These are phyloP conservation scores for Pyrocephalus nanus DNA, from an alignment of 2,797 vertebrate genomes.

Conservation along the genomic window DNA sequence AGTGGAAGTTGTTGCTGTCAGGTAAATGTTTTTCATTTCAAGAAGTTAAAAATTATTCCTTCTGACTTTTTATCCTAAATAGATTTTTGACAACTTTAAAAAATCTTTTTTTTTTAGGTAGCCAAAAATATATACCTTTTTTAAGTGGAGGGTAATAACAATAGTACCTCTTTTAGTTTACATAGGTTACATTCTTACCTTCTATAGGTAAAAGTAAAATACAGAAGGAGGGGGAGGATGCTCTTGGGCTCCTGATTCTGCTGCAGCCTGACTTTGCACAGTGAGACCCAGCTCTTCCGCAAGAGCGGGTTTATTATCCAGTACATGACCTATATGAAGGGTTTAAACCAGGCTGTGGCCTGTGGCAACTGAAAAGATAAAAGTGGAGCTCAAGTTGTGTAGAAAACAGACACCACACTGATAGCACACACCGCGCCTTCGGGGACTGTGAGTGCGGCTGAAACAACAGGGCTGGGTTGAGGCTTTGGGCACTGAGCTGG, in stretches of 20 bases:
- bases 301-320: not conserved
- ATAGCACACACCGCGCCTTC: not conserved
- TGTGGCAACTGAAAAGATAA: not conserved
- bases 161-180: not conserved
- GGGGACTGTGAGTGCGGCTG: not conserved
- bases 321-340: not conserved
- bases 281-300: not conserved
- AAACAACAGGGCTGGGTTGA: not conserved
- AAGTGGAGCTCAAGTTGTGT: rapidly evolving
- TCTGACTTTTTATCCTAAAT: not conserved
- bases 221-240: not conserved
- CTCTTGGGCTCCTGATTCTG: rapidly evolving
- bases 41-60: not conserved
- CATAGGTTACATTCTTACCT: rapidly evolving
- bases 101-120: not conserved
- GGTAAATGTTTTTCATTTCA: not conserved
- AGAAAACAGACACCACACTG: not conserved
- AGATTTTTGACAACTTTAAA: not conserved
- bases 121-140: not conserved
- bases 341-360: not conserved
- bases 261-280: not conserved
- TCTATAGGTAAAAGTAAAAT: not conserved
- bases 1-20: not conserved
- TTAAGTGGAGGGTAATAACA: not conserved
- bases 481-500: rapidly evolving